Percentiles rank a stretch among this genome's conserved stretches.
Evolutionary conservation across 2,888 invertebrate genomes (phyloP).

Genomic region (Heliconius sara): DNA sequence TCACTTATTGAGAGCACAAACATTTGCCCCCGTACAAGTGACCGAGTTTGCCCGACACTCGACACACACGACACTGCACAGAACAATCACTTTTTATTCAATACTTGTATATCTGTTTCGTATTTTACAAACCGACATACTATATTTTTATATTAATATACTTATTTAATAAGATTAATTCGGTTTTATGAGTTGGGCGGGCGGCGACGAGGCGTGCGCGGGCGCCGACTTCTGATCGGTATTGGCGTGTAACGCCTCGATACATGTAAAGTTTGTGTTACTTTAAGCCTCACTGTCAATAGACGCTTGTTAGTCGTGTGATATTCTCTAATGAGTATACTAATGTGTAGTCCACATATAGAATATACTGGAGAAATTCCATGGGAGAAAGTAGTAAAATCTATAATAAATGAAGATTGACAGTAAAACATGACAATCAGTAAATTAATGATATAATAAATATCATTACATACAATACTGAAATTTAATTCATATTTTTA

Average conservation of each 20-base stretch:
- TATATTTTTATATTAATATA: background rate
- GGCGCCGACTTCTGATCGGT: slow-evolving; percentile 71
- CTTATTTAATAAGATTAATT: slow-evolving; percentile 29
- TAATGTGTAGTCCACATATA: background rate
- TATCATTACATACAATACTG: too few species aligned
- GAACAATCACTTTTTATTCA: slow-evolving; percentile 38
- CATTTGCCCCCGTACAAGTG: slow-evolving; percentile 63
- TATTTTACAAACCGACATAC: slow-evolving; percentile 9
- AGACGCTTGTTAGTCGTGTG: slow-evolving; percentile 38
- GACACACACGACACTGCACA: slow-evolving; percentile 53
- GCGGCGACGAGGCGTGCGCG: slow-evolving; percentile 79
- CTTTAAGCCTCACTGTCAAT: slow-evolving; percentile 59
- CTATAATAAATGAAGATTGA: background rate
- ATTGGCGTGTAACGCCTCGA: slow-evolving; percentile 64
- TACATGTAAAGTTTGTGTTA: slow-evolving; percentile 49
- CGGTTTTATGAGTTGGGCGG: slow-evolving; percentile 66
- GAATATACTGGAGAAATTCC: background rate
- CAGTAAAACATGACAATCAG: background rate
- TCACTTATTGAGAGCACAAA: slow-evolving; percentile 72
- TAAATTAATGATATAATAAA: too few species aligned
- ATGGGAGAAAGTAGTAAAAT: background rate
- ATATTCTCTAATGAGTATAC: background rate
- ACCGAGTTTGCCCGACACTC: slow-evolving; percentile 58
- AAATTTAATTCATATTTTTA: too few species aligned
- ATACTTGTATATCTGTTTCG: slow-evolving; percentile 9